phyloP scores from a whole-genome alignment of 2,888 invertebrate genomes.

The Dynastes hyllus region DNA sequence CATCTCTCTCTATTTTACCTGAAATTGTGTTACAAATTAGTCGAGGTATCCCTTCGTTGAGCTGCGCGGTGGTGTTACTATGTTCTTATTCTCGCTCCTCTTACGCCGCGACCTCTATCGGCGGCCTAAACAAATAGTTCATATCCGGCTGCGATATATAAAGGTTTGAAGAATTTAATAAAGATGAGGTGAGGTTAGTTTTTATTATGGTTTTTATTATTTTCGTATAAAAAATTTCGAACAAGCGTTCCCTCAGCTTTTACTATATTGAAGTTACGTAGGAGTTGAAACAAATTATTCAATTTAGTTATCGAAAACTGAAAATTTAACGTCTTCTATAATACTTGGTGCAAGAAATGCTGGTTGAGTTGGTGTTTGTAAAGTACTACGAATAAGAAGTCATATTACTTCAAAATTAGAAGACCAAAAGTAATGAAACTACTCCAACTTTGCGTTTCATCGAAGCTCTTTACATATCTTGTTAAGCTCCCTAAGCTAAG shows the following conservation, averaged over 20 bases:
- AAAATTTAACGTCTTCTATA: no score
- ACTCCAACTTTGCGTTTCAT: no score
- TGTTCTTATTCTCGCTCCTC: slow-evolving; percentile 56
- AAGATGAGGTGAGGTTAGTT: slow-evolving; percentile 22
- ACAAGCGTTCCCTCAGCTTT: neutral
- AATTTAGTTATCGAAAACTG: no score
- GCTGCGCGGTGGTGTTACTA: slow-evolving; percentile 22
- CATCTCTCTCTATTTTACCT: slow-evolving; percentile 61
- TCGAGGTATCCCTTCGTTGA: slow-evolving; percentile 58
- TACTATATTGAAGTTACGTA: no score
- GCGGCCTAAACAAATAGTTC: slow-evolving; percentile 67
- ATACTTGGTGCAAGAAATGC: no score
- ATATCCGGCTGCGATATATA: slow-evolving; percentile 63
- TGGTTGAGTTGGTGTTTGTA: no score
- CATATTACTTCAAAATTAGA: no score
- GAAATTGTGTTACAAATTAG: slow-evolving; percentile 69
- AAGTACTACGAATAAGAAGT: no score
- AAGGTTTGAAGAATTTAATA: slow-evolving; percentile 42
- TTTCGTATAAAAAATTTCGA: neutral
- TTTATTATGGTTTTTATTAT: slow-evolving; percentile 4
- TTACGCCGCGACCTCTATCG: slow-evolving; percentile 26
- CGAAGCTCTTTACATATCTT: no score
- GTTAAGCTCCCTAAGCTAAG: no score
- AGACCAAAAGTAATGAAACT: no score
- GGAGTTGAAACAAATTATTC: no score